These are phyloP conservation scores for Megalopta genalis DNA, from an alignment of 1,140 invertebrate genomes.

Conservation along the genomic window DNA sequence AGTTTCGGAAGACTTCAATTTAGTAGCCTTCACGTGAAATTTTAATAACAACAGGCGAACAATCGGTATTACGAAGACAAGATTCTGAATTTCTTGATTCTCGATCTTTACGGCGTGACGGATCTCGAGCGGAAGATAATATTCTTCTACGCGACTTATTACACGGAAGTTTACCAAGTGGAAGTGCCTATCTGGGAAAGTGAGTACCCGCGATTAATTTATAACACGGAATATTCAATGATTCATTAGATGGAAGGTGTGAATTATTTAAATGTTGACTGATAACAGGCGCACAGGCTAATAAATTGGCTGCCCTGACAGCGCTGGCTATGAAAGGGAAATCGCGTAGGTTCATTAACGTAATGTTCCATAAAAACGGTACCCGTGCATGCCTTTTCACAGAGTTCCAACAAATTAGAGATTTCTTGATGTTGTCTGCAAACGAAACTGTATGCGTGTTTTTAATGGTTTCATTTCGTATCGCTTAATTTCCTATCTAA, in stretches of 20 bases:
- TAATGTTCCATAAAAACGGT: neutral
- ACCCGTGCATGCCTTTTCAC: too few relatives aligned
- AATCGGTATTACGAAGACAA: slow-evolving; percentile 71
- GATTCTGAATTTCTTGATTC: slow-evolving; percentile 74
- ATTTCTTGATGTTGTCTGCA: too few relatives aligned
- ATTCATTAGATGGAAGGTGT: neutral
- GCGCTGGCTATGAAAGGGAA: neutral
- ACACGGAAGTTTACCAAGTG: slow-evolving; percentile 80
- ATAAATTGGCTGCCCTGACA: neutral
- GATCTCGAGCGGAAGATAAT: slow-evolving; percentile 78
- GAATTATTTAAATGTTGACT: neutral
- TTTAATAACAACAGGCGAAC: slow-evolving; percentile 65
- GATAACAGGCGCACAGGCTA: neutral
- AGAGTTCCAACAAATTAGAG: too few relatives aligned
- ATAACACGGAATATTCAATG: neutral
- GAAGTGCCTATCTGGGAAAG: slow-evolving; percentile 82
- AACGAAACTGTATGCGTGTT: too few relatives aligned
- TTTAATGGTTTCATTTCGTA: too few relatives aligned
- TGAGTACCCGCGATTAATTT: slow-evolving; percentile 65
- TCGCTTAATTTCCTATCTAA: too few relatives aligned
- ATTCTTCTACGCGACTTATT: slow-evolving; percentile 81
- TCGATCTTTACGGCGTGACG: slow-evolving; percentile 70
- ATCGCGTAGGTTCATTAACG: neutral
- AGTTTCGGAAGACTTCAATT: too few relatives aligned
- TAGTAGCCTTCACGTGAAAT: neutral